Evolutionary conservation across 2,888 invertebrate species (phyloP), one percentile per base, ranked within the genome.

Genomic region (Unio delphinus): DNA sequence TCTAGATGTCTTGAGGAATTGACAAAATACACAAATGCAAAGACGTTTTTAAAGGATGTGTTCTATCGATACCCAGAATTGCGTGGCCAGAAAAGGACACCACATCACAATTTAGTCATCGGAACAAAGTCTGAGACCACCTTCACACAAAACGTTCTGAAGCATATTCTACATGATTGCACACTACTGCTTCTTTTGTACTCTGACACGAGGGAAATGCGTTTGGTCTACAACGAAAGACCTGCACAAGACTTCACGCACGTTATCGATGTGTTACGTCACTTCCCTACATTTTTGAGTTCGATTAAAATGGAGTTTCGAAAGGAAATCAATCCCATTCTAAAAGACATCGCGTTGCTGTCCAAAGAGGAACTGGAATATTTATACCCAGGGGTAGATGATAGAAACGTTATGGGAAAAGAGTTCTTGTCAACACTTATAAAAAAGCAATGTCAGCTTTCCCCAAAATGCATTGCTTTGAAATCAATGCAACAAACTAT

Each of bases 31-130:
- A 70, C 58, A 30, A 63, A 71, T 3, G 69, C 80, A 11, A 45
- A 68, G 28, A 79, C 81, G 15, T 83, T 80, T 64, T 73, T 82
- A 7, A 54, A 66, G 15, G 81, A 82, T 67, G 74, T 81, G 69
- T 77, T 80, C 57, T 79, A 80, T 65, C 62, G 81, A 30, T 82
- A 80, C 61, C 80, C 80, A 55, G 80, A 79, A 26, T 62, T 81
- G 6, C 63, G 77, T 20, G 79, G 77, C 6, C 70, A 69, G 57
- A 77, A 78, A 64, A 67, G 76, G 67, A 69, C 72, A 58, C 79
- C 78, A 17, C 73, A 76, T 62, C 83, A 83, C 70, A 83, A 83
- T 61, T 61, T 83, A n/a, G 81, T 82, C 20, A 64, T 82, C 17
- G 80, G 79, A 17, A 63, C n/a, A 18, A 56, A 61, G 26, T 64